Conservation (phyloP, 2,888 invertebrate species). For the Omphaloscelis lunosa region DNA sequence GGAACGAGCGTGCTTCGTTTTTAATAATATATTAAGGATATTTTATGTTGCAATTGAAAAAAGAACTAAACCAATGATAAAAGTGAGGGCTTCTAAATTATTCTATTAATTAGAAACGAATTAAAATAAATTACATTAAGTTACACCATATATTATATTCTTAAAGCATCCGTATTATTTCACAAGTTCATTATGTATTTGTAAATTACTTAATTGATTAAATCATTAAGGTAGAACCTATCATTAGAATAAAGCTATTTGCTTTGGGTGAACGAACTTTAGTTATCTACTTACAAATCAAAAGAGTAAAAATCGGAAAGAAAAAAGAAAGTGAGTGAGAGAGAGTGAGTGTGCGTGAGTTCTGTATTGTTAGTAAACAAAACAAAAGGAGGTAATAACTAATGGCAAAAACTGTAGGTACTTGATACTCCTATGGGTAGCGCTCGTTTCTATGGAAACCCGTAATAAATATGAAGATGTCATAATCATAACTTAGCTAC, state of each 20-base stretch:
- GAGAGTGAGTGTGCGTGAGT: too few species aligned
- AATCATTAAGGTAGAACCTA: conserved; percentile 5
- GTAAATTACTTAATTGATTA: conserved; percentile 20
- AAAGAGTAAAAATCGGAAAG: neutral
- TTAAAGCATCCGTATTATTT: conserved; percentile 19
- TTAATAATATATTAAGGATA: too few species aligned
- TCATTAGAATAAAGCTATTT: conserved; percentile 8
- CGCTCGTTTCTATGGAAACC: too few species aligned
- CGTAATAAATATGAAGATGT: too few species aligned
- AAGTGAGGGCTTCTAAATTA: neutral
- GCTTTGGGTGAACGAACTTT: neutral
- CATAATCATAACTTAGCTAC: too few species aligned
- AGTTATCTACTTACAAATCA: neutral
- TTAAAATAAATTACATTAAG: neutral
- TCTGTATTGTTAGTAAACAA: too few species aligned
- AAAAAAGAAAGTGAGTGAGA: neutral
- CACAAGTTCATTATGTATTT: neutral
- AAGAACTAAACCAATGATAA: too few species aligned
- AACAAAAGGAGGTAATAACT: too few species aligned
- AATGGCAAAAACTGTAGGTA: too few species aligned
- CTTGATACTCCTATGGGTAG: too few species aligned
- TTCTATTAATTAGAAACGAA: conserved; percentile 16
- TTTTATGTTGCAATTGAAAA: too few species aligned
- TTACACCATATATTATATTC: conserved; percentile 32
- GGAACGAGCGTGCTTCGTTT: too few species aligned